Evolutionary conservation across 2,113 vertebrate genomes (phyloP).

Genomic region (Petrocephalus microphthalmus): DNA sequence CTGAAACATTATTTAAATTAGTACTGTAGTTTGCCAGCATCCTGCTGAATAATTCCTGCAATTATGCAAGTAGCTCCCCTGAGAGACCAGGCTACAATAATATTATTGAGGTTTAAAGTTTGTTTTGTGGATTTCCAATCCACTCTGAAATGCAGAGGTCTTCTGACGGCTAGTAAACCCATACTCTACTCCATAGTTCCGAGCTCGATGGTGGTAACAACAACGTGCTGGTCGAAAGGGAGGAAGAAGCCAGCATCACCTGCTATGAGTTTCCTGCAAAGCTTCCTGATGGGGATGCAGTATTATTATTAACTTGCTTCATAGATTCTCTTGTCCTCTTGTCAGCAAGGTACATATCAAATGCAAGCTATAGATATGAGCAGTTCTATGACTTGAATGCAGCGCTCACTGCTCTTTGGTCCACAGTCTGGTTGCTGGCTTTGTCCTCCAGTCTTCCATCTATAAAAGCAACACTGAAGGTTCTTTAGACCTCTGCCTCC

Average conservation of each 20-base stretch:
- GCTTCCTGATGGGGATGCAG: neutral
- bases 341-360: neutral
- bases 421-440: neutral
- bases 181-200: neutral
- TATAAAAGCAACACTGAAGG: neutral
- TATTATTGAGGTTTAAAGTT: neutral
- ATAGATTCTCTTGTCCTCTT: neutral
- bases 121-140: neutral
- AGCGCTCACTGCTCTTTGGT: neutral
- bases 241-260: neutral
- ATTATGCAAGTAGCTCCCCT: neutral
- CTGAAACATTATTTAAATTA: slow-evolving; percentile 6
- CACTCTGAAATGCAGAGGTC: neutral
- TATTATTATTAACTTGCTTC: neutral
- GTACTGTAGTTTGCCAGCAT: neutral
- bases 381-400: neutral
- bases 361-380: neutral
- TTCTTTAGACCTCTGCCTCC: neutral
- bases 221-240: neutral
- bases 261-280: neutral
- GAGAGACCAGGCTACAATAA: neutral
- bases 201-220: neutral
- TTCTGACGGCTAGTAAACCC: neutral
- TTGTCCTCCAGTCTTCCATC: neutral
- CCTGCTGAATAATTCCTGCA: neutral